A percentile compares a stretch with the other conserved stretches of the same genome.
These are phyloP conservation scores for Pseudochirops cupreus DNA, from an alignment of 2,797 vertebrate species.

Conservation along the genomic window DNA sequence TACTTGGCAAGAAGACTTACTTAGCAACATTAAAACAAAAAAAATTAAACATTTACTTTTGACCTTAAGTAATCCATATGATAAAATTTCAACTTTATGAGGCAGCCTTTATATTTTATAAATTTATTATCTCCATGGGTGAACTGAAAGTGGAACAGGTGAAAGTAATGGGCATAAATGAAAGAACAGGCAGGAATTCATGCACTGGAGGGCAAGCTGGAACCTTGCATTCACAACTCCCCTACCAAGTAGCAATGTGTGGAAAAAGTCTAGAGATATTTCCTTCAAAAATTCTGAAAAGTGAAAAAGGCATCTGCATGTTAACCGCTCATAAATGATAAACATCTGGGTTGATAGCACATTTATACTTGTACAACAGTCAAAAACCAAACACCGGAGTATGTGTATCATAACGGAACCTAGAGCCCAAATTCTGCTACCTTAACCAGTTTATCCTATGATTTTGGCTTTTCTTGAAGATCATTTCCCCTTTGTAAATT, in stretches of 20 bases:
- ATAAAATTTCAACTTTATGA: not conserved
- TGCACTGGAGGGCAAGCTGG: not conserved
- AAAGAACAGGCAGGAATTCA: slow-evolving; percentile 6
- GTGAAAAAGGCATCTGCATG: not conserved
- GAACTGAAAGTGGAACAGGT: slow-evolving; percentile 1
- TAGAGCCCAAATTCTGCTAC: not conserved
- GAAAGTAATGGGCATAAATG: not conserved
- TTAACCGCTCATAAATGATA: not conserved
- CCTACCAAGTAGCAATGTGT: slow-evolving; percentile 5
- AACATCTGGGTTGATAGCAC: not conserved
- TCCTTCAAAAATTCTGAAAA: slow-evolving; percentile 26
- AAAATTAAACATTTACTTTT: not conserved
- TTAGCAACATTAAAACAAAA: slow-evolving; percentile 17
- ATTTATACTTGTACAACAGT: slow-evolving; percentile 4
- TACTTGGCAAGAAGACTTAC: slow-evolving; percentile 24
- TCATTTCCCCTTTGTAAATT: slow-evolving; percentile 44
- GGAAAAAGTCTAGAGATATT: slow-evolving; percentile 25
- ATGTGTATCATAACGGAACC: slow-evolving; percentile 43
- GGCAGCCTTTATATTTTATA: not conserved
- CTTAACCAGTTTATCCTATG: slow-evolving; percentile 46
- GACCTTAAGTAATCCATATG: not conserved
- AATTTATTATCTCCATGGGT: not conserved
- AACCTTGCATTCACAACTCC: slow-evolving; percentile 15
- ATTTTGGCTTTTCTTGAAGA: slow-evolving; percentile 40
- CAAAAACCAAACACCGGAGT: slow-evolving; percentile 15